Percentiles rank a stretch among this genome's conserved stretches.
These are phyloP conservation scores for Standfussiana lucernea DNA, from an alignment of 2,888 invertebrate genomes.

Conservation along the genomic window DNA sequence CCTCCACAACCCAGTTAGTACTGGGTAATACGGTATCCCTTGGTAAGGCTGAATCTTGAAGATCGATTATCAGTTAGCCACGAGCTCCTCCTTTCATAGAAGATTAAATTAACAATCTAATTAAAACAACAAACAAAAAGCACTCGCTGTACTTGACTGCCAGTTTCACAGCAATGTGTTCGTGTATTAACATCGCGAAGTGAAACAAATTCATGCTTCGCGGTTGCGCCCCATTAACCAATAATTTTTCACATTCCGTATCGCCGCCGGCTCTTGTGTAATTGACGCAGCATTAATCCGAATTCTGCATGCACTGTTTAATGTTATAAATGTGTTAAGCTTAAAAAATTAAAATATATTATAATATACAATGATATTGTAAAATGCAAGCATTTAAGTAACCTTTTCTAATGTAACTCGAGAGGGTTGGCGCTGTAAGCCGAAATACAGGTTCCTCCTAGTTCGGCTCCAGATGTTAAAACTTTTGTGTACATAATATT, in stretches of 20 bases:
- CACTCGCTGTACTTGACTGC: background rate
- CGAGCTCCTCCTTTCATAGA: background rate
- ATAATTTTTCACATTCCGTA: constrained; percentile 72
- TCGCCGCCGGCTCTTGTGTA: constrained; percentile 69
- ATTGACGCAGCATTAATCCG: constrained; percentile 79
- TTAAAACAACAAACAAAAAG: background rate
- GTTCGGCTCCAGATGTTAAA: no score
- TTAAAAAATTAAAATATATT: constrained; percentile 42
- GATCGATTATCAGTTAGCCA: background rate
- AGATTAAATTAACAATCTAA: background rate
- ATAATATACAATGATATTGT: no score
- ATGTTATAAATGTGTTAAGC: constrained; percentile 54
- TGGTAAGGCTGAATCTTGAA: background rate
- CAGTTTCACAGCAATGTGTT: constrained; percentile 20
- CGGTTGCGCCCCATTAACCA: constrained; percentile 71
- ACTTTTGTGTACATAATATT: no score
- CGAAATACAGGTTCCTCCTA: no score
- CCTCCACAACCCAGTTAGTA: background rate
- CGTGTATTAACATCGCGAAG: constrained; percentile 43
- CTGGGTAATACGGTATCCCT: background rate
- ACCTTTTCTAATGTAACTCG: no score
- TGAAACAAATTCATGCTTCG: constrained; percentile 58
- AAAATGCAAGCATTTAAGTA: no score
- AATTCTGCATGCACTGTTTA: constrained; percentile 75
- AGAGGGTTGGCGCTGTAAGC: no score